A percentile compares a stretch with the other conserved stretches of the same genome.
These are phyloP conservation scores for Smittia aterrima DNA, from an alignment of 2,888 invertebrate genomes.

Conservation along the genomic window DNA sequence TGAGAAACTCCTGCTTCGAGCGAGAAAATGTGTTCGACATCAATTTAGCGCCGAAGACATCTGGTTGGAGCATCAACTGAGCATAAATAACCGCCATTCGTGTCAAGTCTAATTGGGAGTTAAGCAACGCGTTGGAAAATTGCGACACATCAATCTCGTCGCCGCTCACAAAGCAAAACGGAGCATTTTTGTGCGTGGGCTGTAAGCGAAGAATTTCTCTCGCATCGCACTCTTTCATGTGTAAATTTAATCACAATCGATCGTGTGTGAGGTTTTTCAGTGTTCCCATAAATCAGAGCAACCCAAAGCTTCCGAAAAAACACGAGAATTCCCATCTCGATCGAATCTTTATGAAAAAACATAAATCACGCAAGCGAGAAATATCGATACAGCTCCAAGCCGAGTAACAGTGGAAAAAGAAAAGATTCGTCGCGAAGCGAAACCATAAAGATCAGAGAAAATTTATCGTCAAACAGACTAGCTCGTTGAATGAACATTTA, in stretches of 20 bases:
- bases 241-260: constrained; percentile 10
- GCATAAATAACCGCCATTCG: constrained; percentile 19
- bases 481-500: too few species aligned
- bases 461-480: too few species aligned
- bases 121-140: constrained; percentile 4
- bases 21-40: background rate
- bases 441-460: too few species aligned
- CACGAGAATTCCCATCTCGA: background rate
- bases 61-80: background rate
- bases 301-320: background rate
- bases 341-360: background rate
- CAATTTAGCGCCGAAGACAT: background rate
- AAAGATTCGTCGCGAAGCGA: too few species aligned
- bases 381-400: too few species aligned
- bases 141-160: background rate
- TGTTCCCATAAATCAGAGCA: background rate
- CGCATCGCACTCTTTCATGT: background rate
- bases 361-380: background rate
- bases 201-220: background rate
- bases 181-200: too few species aligned
- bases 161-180: background rate
- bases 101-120: constrained; percentile 30
- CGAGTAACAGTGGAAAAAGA: too few species aligned
- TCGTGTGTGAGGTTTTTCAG: constrained; percentile 1
- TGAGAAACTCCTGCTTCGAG: too few species aligned